These are phyloP conservation scores for Laothoe populi DNA, from an alignment of 2,888 invertebrate genomes.

Conservation along the genomic window DNA sequence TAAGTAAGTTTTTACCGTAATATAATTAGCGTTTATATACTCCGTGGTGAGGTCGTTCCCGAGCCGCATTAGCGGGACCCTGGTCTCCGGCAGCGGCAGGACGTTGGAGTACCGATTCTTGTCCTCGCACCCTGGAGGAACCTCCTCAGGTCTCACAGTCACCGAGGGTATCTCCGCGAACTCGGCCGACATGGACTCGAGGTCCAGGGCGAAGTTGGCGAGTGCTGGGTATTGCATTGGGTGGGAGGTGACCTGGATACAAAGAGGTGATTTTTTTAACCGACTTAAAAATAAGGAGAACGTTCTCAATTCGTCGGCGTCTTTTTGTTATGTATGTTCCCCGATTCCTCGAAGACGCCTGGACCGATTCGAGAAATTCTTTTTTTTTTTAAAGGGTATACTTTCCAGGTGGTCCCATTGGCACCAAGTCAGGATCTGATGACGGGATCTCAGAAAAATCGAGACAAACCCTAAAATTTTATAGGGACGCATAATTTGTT, in stretches of 20 bases:
- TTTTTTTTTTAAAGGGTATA: no score
- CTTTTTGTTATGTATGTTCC: no score
- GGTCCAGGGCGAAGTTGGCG: constrained; percentile 89
- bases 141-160: constrained; percentile 90
- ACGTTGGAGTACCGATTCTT: constrained; percentile 97
- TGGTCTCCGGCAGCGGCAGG: constrained; percentile 95
- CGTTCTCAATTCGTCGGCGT: no score
- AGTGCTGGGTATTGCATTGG: constrained; percentile 92
- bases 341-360: no score
- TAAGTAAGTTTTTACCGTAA: constrained; percentile 87
- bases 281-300: no score
- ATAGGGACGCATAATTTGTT: no score
- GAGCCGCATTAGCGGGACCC: constrained; percentile 90
- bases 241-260: constrained; percentile 86
- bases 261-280: background rate
- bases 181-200: constrained; percentile 91
- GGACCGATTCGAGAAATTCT: no score
- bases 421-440: no score
- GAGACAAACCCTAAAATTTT: no score
- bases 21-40: constrained; percentile 97
- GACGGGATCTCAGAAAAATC: no score
- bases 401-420: no score
- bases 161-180: constrained; percentile 93
- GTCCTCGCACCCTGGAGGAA: constrained; percentile 94
- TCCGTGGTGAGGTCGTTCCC: constrained; percentile 92